Percentiles rank a stretch among this genome's conserved stretches.
These are phyloP conservation scores for Hedya salicella DNA, from an alignment of 2,888 invertebrate genomes.

Conservation along the genomic window DNA sequence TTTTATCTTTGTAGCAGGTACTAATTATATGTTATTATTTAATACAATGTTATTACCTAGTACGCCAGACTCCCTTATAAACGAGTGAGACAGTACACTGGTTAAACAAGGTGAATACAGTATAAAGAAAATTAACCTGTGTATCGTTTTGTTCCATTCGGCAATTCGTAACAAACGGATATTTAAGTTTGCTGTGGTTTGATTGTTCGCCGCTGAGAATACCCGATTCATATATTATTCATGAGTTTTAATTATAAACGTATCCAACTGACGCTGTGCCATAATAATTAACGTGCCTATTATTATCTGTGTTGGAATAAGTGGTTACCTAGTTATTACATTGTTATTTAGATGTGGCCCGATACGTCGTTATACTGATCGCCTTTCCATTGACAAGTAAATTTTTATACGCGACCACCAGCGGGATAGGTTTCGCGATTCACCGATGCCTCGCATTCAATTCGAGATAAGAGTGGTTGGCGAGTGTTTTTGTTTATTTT, in stretches of 20 bases:
- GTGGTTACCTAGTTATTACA: slow-evolving; percentile 54
- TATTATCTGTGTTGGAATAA: slow-evolving; percentile 63
- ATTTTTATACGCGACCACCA: slow-evolving; percentile 40
- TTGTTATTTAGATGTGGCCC: slow-evolving; percentile 63
- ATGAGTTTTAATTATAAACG: slow-evolving; percentile 68
- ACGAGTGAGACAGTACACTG: slow-evolving; percentile 63
- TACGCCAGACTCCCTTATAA: slow-evolving; percentile 67
- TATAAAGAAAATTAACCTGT: slow-evolving; percentile 66
- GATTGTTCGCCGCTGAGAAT: slow-evolving; percentile 63
- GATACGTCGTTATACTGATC: slow-evolving; percentile 63
- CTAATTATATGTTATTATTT: slow-evolving; percentile 83
- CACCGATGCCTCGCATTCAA: slow-evolving; percentile 41
- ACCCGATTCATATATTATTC: slow-evolving; percentile 64
- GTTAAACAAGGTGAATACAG: slow-evolving; percentile 62
- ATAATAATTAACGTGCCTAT: slow-evolving; percentile 64
- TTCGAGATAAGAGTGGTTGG: slow-evolving; percentile 40
- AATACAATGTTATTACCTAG: slow-evolving; percentile 80
- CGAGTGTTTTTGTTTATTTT: slow-evolving; percentile 36
- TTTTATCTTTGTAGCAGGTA: slow-evolving; percentile 79
- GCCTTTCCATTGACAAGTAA: slow-evolving; percentile 49
- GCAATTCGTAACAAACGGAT: slow-evolving; percentile 62
- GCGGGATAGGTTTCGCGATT: slow-evolving; percentile 35
- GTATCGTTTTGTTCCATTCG: slow-evolving; percentile 63
- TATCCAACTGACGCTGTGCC: slow-evolving; percentile 62
- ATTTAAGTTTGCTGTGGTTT: slow-evolving; percentile 65